phyloP scores from a whole-genome alignment of 2,797 vertebrate genomes.

The Remorina albescens region DNA sequence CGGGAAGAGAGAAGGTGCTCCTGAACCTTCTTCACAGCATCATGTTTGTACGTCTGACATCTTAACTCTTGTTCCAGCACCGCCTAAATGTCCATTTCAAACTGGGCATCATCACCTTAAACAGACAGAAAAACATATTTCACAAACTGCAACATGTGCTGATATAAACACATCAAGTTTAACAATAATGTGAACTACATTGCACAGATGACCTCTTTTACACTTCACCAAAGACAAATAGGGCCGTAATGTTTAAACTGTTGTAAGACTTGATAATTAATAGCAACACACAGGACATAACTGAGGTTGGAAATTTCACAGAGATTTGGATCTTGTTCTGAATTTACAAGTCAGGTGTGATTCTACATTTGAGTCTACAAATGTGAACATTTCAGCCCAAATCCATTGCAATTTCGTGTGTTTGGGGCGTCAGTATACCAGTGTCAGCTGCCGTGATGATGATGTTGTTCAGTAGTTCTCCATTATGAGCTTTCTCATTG shows the following conservation, averaged over 20 bases:
- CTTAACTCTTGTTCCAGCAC: conserved; percentile 8
- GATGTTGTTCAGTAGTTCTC: conserved; percentile 70
- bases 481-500: conserved; percentile 57
- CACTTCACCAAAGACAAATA: conserved; percentile 1
- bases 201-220: background rate
- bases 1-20: conserved; percentile 18
- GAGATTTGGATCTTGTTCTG: too few species aligned
- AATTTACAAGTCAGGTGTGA: background rate
- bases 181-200: too few species aligned
- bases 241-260: background rate
- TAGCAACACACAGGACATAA: background rate
- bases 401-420: conserved; percentile 4
- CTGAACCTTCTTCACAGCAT: conserved; percentile 51
- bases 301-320: background rate
- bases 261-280: background rate
- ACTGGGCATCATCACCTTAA: conserved; percentile 84
- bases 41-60: conserved; percentile 35
- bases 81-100: conserved; percentile 87
- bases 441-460: conserved; percentile 55
- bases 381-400: background rate
- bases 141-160: background rate
- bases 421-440: conserved; percentile 66
- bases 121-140: conserved; percentile 27
- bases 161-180: too few species aligned
- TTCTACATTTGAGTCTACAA: background rate